A percentile compares a stretch with the other conserved stretches of the same genome.
These are phyloP conservation scores for Apamea sordens DNA, from an alignment of 2,888 invertebrate genomes.

Conservation along the genomic window DNA sequence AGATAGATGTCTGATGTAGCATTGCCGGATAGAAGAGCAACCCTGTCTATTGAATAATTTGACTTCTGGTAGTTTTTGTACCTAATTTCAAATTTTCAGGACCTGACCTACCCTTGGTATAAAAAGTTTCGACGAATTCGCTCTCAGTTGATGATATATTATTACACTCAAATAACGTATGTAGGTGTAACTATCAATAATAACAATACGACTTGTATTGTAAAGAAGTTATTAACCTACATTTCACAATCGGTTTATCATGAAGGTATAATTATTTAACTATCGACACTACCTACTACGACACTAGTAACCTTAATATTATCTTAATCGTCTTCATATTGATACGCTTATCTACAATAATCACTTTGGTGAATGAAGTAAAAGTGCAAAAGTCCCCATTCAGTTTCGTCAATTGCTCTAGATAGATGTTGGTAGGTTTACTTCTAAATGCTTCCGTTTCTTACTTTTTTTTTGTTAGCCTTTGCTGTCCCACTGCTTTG, in stretches of 20 bases:
- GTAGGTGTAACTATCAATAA: neutral
- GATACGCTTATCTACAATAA: neutral
- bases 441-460: neutral
- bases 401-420: too few relatives aligned
- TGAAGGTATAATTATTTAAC: conserved; percentile 8
- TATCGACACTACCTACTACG: neutral
- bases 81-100: neutral
- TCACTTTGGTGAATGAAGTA: neutral
- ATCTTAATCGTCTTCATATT: conserved; percentile 11
- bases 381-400: neutral
- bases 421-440: neutral
- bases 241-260: neutral
- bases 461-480: neutral
- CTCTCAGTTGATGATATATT: neutral
- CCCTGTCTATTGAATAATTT: neutral
- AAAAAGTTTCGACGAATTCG: neutral
- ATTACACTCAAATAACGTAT: neutral
- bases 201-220: neutral
- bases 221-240: neutral
- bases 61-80: neutral
- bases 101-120: neutral
- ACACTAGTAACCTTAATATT: conserved; percentile 9
- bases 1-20: too few relatives aligned
- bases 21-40: too few relatives aligned
- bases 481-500: too few relatives aligned